phyloP scores from a whole-genome alignment of 2,888 invertebrate species.

The Zeuzera pyrina region DNA sequence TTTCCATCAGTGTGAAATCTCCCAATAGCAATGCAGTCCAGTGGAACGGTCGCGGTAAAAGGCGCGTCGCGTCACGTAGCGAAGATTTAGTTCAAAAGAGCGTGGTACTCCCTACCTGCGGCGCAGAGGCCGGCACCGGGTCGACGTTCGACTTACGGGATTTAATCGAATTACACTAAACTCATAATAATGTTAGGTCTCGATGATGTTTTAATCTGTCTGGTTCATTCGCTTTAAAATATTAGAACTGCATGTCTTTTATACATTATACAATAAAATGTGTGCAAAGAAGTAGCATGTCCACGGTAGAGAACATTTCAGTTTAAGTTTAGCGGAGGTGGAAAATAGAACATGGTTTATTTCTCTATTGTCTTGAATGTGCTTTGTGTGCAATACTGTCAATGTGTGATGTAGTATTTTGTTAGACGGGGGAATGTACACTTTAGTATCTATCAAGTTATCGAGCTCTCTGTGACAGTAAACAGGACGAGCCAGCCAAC shows the following conservation, averaged over 20 bases:
- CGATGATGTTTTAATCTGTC: too few species aligned
- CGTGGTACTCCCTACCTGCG: slow-evolving; percentile 28
- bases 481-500: slow-evolving; percentile 23
- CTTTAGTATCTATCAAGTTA: slow-evolving; percentile 29
- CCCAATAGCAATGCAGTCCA: slow-evolving; percentile 44
- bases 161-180: slow-evolving; percentile 50
- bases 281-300: too few species aligned
- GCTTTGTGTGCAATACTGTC: slow-evolving; percentile 34
- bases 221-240: too few species aligned
- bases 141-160: slow-evolving; percentile 49
- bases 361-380: slow-evolving; percentile 53
- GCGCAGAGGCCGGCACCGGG: slow-evolving; percentile 26
- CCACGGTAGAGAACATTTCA: slow-evolving; percentile 28
- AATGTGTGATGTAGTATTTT: slow-evolving; percentile 27
- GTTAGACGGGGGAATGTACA: slow-evolving; percentile 15
- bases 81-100: slow-evolving; percentile 42
- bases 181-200: too few species aligned
- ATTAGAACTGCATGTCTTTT: background rate
- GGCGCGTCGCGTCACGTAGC: slow-evolving; percentile 56
- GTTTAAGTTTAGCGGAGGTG: slow-evolving; percentile 35
- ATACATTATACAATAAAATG: too few species aligned
- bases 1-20: slow-evolving; percentile 54
- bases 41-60: slow-evolving; percentile 46
- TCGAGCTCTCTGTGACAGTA: slow-evolving; percentile 35
- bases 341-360: slow-evolving; percentile 52